phyloP scores from a whole-genome alignment of 2,888 invertebrate genomes.

The Drosophila rellima region DNA sequence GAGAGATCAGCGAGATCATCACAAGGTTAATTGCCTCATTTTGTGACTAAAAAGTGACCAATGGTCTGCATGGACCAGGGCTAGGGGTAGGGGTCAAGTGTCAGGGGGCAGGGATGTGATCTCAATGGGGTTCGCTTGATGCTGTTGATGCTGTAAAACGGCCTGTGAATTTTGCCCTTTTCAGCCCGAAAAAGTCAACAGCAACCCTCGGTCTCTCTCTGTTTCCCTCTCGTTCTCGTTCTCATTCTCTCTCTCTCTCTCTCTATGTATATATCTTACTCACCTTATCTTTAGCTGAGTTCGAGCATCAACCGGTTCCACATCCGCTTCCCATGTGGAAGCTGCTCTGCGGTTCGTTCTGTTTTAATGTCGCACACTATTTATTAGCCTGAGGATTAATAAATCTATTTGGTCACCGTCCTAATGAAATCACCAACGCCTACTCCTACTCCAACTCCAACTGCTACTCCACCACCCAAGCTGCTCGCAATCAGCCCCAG shows the following conservation, averaged over 20 bases:
- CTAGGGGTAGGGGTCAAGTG: neutral
- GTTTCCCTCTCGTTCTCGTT: too few relatives aligned
- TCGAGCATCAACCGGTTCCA: slow-evolving; percentile 43
- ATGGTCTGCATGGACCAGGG: slow-evolving; percentile 13
- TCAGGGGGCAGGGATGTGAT: slow-evolving; percentile 30
- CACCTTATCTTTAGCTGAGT: slow-evolving; percentile 7
- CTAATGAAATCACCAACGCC: slow-evolving; percentile 77
- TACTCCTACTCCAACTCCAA: slow-evolving; percentile 37
- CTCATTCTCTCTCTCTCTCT: neutral
- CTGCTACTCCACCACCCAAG: slow-evolving; percentile 8
- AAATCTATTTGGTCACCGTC: slow-evolving; percentile 85
- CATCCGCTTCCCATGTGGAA: slow-evolving; percentile 28
- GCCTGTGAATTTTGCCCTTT: slow-evolving; percentile 60
- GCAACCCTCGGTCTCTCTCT: slow-evolving; percentile 9
- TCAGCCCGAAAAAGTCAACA: slow-evolving; percentile 52
- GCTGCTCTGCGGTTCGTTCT: slow-evolving; percentile 59
- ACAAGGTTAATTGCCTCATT: slow-evolving; percentile 62
- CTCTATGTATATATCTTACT: neutral
- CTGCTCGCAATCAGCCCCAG: slow-evolving; percentile 33
- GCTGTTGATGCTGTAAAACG: slow-evolving; percentile 67
- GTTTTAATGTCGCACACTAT: slow-evolving; percentile 80
- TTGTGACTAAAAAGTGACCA: slow-evolving; percentile 43
- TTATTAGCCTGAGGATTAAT: slow-evolving; percentile 85
- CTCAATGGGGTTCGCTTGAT: slow-evolving; percentile 41
- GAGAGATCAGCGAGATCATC: slow-evolving; percentile 48